Conservation (phyloP, 2,888 invertebrate species). For the Tinea semifulvella region DNA sequence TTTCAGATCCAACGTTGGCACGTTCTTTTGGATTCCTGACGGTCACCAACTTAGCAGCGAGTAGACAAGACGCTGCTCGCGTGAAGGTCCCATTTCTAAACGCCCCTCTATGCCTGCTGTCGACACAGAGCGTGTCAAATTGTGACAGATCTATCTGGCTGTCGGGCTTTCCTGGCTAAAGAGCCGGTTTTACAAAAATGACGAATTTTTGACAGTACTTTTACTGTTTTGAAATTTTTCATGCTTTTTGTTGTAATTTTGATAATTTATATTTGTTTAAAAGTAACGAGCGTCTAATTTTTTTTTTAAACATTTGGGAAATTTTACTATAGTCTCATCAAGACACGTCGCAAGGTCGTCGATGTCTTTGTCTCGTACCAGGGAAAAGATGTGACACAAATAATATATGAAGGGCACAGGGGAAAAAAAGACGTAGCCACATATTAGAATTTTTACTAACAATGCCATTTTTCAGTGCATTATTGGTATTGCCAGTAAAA, state of each 20-base stretch:
- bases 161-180: background rate
- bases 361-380: no score
- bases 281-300: background rate
- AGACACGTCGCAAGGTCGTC: no score
- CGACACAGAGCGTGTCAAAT: background rate
- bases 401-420: no score
- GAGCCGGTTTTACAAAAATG: background rate
- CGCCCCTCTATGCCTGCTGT: constrained; percentile 15
- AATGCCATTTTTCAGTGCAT: no score
- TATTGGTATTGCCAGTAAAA: no score
- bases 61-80: constrained; percentile 23
- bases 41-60: constrained; percentile 44
- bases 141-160: constrained; percentile 2
- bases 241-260: background rate
- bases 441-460: no score
- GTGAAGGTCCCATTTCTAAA: constrained; percentile 16
- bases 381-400: no score
- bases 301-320: no score
- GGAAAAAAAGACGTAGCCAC: no score
- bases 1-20: constrained; percentile 92
- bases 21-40: constrained; percentile 82
- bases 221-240: background rate
- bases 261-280: background rate
- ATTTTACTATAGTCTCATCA: no score
- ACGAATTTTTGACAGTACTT: background rate